Evolutionary conservation across 2,888 invertebrate species (phyloP).

Genomic region (Andrena marginata): DNA sequence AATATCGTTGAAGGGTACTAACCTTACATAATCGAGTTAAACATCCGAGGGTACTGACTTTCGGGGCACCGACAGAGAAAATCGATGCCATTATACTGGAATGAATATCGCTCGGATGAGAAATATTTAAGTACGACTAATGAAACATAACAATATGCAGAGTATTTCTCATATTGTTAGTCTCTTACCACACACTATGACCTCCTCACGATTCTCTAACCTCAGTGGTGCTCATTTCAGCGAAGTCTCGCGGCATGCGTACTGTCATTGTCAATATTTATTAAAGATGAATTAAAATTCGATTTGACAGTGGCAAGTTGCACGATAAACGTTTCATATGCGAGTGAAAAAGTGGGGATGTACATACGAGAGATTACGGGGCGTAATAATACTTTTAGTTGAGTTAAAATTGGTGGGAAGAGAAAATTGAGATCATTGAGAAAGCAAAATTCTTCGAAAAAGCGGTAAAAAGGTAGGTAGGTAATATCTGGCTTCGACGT

Average conservation of each 20-base stretch:
- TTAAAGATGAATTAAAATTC: too few species aligned
- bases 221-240: conserved; percentile 34
- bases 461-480: too few species aligned
- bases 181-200: conserved; percentile 20
- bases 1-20: conserved; percentile 65
- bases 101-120: conserved; percentile 1
- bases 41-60: conserved; percentile 47
- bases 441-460: too few species aligned
- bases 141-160: neutral
- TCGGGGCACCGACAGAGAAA: conserved; percentile 47
- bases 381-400: too few species aligned
- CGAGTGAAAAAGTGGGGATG: too few species aligned
- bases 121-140: neutral
- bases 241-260: too few species aligned
- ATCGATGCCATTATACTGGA: conserved; percentile 67
- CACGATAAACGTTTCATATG: neutral
- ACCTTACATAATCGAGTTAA: conserved; percentile 79
- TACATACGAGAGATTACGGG: too few species aligned
- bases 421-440: too few species aligned
- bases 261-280: too few species aligned
- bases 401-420: too few species aligned
- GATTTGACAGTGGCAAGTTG: neutral
- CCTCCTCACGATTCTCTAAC: neutral
- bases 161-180: neutral
- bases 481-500: too few species aligned